Conservation (phyloP, 2,113 vertebrate genomes). For the Mus pahari region DNA sequence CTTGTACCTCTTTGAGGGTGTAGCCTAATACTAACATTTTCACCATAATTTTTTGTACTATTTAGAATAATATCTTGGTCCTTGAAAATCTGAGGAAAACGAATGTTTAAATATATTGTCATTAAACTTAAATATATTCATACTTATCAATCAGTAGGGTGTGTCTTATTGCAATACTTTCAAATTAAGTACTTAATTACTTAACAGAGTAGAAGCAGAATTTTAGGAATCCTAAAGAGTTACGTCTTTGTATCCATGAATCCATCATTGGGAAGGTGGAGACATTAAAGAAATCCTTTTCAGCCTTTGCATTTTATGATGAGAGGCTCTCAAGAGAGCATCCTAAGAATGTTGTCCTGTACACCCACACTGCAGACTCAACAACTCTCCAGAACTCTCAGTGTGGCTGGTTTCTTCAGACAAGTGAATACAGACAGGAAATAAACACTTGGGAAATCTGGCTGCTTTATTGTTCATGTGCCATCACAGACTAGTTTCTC, state of each 20-base stretch:
- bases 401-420: background rate
- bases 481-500: background rate
- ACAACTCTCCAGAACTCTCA: background rate
- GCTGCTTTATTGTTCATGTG: background rate
- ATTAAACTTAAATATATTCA: constrained; percentile 17
- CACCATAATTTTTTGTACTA: background rate
- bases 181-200: background rate
- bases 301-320: background rate
- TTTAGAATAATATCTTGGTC: background rate
- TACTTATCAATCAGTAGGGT: background rate
- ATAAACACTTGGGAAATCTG: background rate
- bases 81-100: constrained; percentile 18
- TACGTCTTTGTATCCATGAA: background rate
- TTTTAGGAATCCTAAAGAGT: background rate
- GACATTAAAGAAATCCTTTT: background rate
- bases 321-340: background rate
- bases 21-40: background rate
- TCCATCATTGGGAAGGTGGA: background rate
- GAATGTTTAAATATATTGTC: background rate
- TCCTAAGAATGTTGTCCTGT: background rate
- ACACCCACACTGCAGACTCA: background rate
- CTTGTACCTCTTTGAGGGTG: background rate
- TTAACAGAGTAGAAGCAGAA: background rate
- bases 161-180: background rate
- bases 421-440: background rate